A percentile compares a stretch with the other conserved stretches of the same genome.
Evolutionary conservation across 2,888 invertebrate species (phyloP).

Genomic region (Epirrhoe tristata): DNA sequence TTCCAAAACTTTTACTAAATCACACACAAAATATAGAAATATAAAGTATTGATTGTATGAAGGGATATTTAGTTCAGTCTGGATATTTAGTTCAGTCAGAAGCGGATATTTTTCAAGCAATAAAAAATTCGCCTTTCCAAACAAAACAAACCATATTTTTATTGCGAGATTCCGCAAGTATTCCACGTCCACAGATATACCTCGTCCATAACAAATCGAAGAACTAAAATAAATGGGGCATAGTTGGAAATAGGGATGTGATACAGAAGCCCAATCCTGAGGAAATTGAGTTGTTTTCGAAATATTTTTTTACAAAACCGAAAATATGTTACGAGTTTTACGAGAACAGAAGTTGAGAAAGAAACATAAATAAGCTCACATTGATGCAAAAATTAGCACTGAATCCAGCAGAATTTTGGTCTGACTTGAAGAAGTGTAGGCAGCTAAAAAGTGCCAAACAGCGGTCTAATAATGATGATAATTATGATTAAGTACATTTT

Average conservation of each 20-base stretch:
- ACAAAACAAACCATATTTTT: constrained; percentile 26
- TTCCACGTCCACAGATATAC: constrained; percentile 60
- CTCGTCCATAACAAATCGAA: constrained; percentile 69
- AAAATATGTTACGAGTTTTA: neutral
- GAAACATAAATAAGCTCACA: too few relatives aligned
- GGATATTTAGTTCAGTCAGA: constrained; percentile 3
- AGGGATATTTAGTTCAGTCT: neutral
- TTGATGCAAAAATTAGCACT: too few relatives aligned
- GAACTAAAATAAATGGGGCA: constrained; percentile 77
- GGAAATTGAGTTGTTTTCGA: constrained; percentile 1
- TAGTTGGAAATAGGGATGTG: constrained; percentile 52
- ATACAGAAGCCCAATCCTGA: neutral
- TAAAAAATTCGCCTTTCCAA: constrained; percentile 11
- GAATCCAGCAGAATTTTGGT: too few relatives aligned
- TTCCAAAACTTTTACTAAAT: too few relatives aligned
- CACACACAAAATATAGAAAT: neutral
- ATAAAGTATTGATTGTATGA: neutral
- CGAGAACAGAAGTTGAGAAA: too few relatives aligned
- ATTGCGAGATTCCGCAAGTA: constrained; percentile 56
- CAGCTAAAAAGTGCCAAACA: too few relatives aligned
- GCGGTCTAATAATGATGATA: too few relatives aligned
- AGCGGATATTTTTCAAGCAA: constrained; percentile 11
- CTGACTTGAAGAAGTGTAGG: too few relatives aligned
- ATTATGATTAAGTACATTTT: too few relatives aligned
- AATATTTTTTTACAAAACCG: neutral